phyloP scores from a whole-genome alignment of 2,888 invertebrate species.

The Drosophila mercatorum region DNA sequence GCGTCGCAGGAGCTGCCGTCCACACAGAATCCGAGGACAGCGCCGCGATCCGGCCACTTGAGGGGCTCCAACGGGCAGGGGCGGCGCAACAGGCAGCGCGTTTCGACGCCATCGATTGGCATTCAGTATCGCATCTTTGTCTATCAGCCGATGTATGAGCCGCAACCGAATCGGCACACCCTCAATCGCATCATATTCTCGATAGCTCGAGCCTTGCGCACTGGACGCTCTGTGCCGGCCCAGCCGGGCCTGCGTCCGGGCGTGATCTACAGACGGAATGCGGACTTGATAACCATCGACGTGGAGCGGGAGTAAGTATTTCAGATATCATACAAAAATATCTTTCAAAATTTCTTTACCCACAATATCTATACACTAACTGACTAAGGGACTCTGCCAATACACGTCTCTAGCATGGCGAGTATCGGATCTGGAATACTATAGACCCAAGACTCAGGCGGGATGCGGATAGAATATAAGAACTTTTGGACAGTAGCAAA shows the following conservation, averaged over 20 bases:
- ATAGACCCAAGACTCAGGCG: not conserved
- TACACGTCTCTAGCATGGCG: no score
- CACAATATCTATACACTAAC: not conserved
- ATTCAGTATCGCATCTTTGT: conserved; percentile 9
- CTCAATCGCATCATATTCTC: conserved; percentile 27
- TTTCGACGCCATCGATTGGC: not conserved
- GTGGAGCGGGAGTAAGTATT: conserved; percentile 6
- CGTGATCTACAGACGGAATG: conserved; percentile 7
- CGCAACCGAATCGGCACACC: not conserved
- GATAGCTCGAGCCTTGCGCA: conserved; percentile 21
- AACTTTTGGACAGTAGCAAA: not conserved
- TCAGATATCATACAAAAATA: not conserved
- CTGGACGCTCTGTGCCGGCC: not conserved
- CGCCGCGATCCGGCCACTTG: not conserved
- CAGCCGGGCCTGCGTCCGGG: conserved; percentile 15
- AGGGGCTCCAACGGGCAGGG: not conserved
- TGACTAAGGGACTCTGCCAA: not conserved
- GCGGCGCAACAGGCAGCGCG: not conserved
- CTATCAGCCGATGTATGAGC: not conserved
- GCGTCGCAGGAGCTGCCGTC: not conserved
- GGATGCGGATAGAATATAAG: no score
- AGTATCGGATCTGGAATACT: not conserved
- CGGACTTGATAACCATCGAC: conserved; percentile 5
- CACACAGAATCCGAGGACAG: not conserved
- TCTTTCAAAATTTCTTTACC: no score